Percentiles rank a stretch among this genome's conserved stretches.
Conservation (phyloP, 2,113 vertebrate species). For the Meleagris gallopavo region DNA sequence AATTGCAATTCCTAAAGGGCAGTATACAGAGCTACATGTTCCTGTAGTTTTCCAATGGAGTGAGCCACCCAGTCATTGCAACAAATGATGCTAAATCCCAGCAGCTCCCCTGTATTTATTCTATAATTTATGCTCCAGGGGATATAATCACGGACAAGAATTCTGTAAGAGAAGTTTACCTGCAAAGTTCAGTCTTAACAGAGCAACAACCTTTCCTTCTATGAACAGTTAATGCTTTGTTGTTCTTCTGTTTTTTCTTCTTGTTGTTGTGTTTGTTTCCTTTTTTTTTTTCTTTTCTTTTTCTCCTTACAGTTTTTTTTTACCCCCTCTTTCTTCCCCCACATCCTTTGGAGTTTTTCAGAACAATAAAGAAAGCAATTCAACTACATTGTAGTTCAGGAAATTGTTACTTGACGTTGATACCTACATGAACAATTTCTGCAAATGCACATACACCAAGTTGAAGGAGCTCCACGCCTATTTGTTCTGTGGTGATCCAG, state of each 20-base stretch:
- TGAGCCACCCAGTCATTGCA: conserved; percentile 13
- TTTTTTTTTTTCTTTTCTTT: background rate
- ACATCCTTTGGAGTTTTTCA: background rate
- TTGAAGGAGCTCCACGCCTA: background rate
- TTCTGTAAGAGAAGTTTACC: conserved; percentile 30
- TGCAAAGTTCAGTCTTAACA: background rate
- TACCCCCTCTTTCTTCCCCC: fast-evolving
- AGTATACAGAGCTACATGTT: background rate
- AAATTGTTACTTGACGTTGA: background rate
- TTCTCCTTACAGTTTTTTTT: background rate
- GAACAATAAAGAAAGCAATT: background rate
- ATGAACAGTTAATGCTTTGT: background rate
- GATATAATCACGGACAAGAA: conserved; percentile 29
- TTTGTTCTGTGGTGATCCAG: fast-evolving
- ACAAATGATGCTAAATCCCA: conserved; percentile 39
- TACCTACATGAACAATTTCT: background rate
- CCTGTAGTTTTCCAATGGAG: conserved; percentile 30
- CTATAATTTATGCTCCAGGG: conserved; percentile 16
- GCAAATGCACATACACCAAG: background rate
- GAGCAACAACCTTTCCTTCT: background rate
- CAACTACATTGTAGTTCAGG: background rate
- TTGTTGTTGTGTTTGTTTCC: too few species aligned
- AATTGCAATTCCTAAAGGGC: conserved; percentile 66
- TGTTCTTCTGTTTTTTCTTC: background rate
- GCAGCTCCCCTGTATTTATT: conserved; percentile 29